Evolutionary conservation across 2,113 vertebrate genomes (phyloP), one percentile per base, ranked within the genome.

Genomic region (Ageneiosus marmoratus): DNA sequence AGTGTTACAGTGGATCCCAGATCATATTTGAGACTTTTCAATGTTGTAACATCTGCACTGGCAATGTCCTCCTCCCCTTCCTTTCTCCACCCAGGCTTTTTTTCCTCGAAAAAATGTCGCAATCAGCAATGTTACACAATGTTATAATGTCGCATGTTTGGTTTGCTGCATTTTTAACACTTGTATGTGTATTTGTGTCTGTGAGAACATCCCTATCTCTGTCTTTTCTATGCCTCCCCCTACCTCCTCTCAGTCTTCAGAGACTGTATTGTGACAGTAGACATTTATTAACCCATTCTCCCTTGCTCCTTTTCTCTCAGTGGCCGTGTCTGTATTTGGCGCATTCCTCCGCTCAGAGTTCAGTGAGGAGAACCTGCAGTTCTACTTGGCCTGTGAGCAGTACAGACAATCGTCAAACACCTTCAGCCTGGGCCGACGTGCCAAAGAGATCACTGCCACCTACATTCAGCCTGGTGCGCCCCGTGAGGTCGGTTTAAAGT

Each of bases 311-410:
- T 37, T 44, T 63, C 29, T 37, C 46, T 9, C 86, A 94, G 93
- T 83, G 82, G 93, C 91, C 0, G 77, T 91, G 41, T 89, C 93
- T 3, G 97, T 97, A 84, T 99, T 99, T 79, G 91, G 93, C 86
- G 91, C 92, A 2, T 99, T 98, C 92, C 83, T 99, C 83, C 96
- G 96, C 87, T 97, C 96, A 0, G 97, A 98, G 89, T 99, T 97
- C 93, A 98, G 97, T 2, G 98, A 99, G 90, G 98, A 99, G 91
- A 99, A 99, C 34, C 95, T 98, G 77, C 96, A 98, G 87, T 98
- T 99, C 91, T 98, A 96, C 93, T 87, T 95, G 90, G 96, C 96
- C 84, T 99, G 97, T 0, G 96, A 98, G 81, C 96, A 97, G 89
- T 98, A 97, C 93, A 95, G 92, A 85, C 96, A 95, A 82, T 97